Base-by-base conservation (phyloP, 2,797 vertebrate genomes). In the Sphaeramia orbicularis region DNA sequence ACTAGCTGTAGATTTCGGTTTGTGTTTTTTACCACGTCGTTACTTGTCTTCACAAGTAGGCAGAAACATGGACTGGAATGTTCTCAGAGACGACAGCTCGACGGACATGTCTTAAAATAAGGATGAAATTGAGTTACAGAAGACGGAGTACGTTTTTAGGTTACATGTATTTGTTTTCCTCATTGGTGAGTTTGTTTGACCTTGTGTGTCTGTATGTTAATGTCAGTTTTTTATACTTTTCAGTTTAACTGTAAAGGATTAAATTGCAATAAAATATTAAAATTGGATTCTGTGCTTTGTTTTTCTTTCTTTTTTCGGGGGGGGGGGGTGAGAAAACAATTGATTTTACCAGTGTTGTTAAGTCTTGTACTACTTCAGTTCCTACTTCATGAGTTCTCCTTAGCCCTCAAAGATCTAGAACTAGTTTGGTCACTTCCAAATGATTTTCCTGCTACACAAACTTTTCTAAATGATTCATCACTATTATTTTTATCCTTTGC, bases 241-340 rank as follows among this genome's bases (percentile, higher is more conserved):
- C 73, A 81, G 86, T 89, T 92, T 68, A 87, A 88, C 84, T 90
- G 85, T 92, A 90, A 91, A 89, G 86, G 65, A 92, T 89, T 89
- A 86, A 89, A 91, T 93, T 94, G 90, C 89, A 94, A 94, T 94
- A 94, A 94, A 94, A 93, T 86, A 76, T 88, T 82, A 80, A 90
- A 89, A 83, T 76, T 30, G 6, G 51, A 61, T 9, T 1, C 0
- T 2, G 0, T 16, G 8, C 37, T 44, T 0, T 45, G 16, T 21
- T 24, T 21, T 5, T 43, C 47, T 19, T 41, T 51, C 5, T 24
- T 10, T 55, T 7, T 37, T 15, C 12, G 8, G 24, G 6, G 6
- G 24, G 8, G 24, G 6, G 6, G 24, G 24, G 24, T 27, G 24
- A 27, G 6, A 27, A 27, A 27, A 27, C 6, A 27, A 27, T 27